Evolutionary conservation across 2,113 vertebrate species (phyloP), one percentile per base, ranked within the genome.

Genomic region (Coryphaenoides rupestris): DNA sequence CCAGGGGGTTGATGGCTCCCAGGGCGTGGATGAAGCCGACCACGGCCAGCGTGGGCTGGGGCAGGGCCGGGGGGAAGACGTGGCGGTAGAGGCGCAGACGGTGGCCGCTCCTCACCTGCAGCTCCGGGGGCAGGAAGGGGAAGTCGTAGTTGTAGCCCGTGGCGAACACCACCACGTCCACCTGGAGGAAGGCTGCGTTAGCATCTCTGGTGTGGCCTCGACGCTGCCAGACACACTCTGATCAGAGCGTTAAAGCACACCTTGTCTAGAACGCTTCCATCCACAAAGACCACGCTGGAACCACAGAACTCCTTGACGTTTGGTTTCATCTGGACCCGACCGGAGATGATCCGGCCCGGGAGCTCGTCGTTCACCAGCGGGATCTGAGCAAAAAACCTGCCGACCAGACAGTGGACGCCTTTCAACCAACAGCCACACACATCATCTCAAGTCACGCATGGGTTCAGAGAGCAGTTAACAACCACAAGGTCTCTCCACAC

Each of bases 121-220:
- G 63, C 0, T 45, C 86, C 3, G 76, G 33, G 2, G 91, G 88
- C 0, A 98, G 91, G 78, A 95, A 96, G 0, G 94, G 93, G 81
- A 96, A 98, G 49, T 72, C 79, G 82, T 88, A 92, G 66, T 65
- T 84, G 80, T 95, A 96, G 40, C 96, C 95, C 0, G 95, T 98
- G 72, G 95, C 93, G 28, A 95, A 95, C 49, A 98, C 75, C 33
- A 96, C 89, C 0, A 65, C 84, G 19, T 95, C 94, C 0, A 97
- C 79, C 84, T 84, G 15, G 3, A 26, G 50, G 5, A 54, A 23
- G 21, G n/a, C 6, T 33, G 28, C 28, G 5, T 33, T 33, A 33
- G 10, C 28, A 33, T 33, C 10, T 33, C 1, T 33, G 28, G 1
- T 33, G 28, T 33, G 5, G 28, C 28, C 28, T 33, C 10, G 5